phyloP scores from a whole-genome alignment of 92 coral and sea anemone species.

The Muricea muricata region DNA sequence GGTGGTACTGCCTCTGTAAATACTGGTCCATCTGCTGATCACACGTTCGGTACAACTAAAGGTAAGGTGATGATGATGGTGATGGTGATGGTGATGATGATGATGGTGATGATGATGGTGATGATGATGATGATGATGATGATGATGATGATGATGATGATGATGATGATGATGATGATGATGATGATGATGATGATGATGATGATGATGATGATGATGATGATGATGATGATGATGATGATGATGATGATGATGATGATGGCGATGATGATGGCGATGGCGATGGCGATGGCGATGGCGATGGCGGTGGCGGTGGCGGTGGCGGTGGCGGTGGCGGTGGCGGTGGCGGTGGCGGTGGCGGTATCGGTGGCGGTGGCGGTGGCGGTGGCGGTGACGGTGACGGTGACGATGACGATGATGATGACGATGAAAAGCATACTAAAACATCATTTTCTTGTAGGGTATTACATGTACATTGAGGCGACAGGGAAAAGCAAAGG shows the following conservation, averaged over 20 bases:
- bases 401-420: too few relatives aligned
- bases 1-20: constrained; percentile 75
- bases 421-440: too few relatives aligned
- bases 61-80: not conserved
- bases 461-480: constrained; percentile 89
- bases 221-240: not conserved
- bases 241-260: not conserved
- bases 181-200: not conserved
- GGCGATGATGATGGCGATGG: not conserved
- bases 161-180: not conserved
- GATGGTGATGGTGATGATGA: not conserved
- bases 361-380: too few relatives aligned
- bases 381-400: too few relatives aligned
- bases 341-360: too few relatives aligned
- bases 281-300: not conserved
- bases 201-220: not conserved
- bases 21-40: constrained; percentile 88
- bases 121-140: not conserved
- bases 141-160: constrained; percentile 16
- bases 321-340: too few relatives aligned
- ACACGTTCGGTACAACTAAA: constrained; percentile 81
- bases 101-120: not conserved
- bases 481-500: constrained; percentile 57
- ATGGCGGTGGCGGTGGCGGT: not conserved
- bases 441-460: constrained; percentile 58